Evolutionary conservation across 1,140 invertebrate species (phyloP).

Genomic region (Cecropterus lyciades): DNA sequence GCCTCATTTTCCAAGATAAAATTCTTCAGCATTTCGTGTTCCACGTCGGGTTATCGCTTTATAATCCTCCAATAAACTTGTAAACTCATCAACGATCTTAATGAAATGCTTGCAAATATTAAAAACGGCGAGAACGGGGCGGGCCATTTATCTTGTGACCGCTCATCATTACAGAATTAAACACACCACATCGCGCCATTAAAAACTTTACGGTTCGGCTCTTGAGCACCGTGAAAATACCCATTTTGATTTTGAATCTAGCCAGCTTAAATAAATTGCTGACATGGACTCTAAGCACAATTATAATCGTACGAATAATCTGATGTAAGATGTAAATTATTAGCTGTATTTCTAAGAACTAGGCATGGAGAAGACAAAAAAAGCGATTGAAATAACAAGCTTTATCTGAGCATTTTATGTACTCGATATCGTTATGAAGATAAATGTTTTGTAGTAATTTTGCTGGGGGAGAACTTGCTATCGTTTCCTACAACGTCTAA

Average conservation of each 20-base stretch:
- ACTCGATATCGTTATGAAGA: no score
- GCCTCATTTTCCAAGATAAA: conserved; percentile 13
- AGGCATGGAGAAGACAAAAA: not conserved
- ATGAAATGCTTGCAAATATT: conserved; percentile 13
- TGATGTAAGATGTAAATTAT: conserved; percentile 12
- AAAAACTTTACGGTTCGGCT: conserved; percentile 9
- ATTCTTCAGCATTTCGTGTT: conserved; percentile 22
- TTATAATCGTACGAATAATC: conserved; percentile 15
- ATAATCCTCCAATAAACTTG: conserved; percentile 17
- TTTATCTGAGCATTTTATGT: not conserved
- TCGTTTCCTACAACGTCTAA: no score
- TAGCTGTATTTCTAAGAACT: conserved; percentile 4
- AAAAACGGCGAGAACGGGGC: not conserved
- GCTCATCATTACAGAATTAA: conserved; percentile 13
- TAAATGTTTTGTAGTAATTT: no score
- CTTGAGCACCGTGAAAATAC: conserved; percentile 20
- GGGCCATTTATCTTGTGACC: conserved; percentile 12
- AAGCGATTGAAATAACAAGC: not conserved
- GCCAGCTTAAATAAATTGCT: conserved; percentile 5
- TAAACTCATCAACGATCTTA: conserved; percentile 8
- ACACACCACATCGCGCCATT: conserved; percentile 11
- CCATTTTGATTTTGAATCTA: conserved; percentile 9
- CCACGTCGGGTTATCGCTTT: conserved; percentile 15
- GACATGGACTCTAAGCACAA: conserved; percentile 1
- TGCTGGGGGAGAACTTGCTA: no score